These are phyloP conservation scores for Arizona elegans DNA, from an alignment of 2,113 vertebrate genomes.

Conservation along the genomic window DNA sequence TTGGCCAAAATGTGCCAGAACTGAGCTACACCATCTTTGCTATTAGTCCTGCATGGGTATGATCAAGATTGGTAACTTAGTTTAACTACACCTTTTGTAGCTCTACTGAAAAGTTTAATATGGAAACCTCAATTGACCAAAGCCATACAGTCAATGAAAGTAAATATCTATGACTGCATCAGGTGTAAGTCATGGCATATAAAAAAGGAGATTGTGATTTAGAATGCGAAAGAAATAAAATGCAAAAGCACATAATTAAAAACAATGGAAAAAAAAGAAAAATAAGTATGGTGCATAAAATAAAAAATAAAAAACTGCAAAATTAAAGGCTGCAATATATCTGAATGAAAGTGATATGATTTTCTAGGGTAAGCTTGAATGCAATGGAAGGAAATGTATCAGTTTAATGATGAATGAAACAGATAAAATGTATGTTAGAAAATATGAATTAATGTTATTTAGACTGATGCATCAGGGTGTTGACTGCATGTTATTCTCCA, in stretches of 20 bases:
- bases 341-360: neutral
- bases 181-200: neutral
- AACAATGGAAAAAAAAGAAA: neutral
- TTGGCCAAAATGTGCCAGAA: neutral
- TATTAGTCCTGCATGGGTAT: neutral
- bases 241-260: neutral
- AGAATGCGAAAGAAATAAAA: neutral
- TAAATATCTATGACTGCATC: neutral
- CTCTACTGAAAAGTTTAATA: neutral
- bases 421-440: neutral
- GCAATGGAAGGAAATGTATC: neutral
- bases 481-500: neutral
- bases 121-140: neutral
- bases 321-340: neutral
- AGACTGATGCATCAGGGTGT: neutral
- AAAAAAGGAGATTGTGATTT: neutral
- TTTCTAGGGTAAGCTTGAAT: neutral
- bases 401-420: neutral
- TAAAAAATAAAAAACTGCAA: neutral
- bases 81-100: neutral
- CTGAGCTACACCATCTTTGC: neutral
- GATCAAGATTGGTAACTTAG: neutral
- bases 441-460: neutral
- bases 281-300: neutral
- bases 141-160: neutral